Percentiles rank a stretch among this genome's conserved stretches.
Evolutionary conservation across 2,888 invertebrate genomes (phyloP).

Genomic region (Luperina nickerlii): DNA sequence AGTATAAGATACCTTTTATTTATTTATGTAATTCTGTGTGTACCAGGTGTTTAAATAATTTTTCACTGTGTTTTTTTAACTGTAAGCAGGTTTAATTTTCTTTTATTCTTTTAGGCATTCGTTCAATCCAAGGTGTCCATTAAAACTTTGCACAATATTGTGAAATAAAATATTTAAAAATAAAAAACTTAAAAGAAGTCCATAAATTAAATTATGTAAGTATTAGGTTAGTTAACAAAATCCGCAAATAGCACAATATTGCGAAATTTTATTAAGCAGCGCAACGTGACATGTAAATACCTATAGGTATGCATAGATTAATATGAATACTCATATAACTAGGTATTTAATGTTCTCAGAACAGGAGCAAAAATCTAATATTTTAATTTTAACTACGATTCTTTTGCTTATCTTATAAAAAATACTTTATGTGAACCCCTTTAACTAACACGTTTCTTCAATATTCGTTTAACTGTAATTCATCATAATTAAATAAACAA

Average conservation of each 20-base stretch:
- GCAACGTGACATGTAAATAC: slow-evolving; percentile 4
- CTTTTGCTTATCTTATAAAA: neutral
- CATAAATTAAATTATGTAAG: neutral
- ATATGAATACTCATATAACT: neutral
- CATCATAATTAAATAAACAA: neutral
- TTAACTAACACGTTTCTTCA: neutral
- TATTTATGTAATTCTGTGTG: neutral
- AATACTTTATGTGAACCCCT: too few species aligned
- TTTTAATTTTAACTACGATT: neutral
- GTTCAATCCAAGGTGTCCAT: neutral
- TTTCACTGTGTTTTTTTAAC: neutral
- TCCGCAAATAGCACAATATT: slow-evolving; percentile 32
- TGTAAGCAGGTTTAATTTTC: neutral
- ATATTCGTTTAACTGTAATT: neutral
- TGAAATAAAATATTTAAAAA: neutral
- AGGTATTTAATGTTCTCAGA: slow-evolving; percentile 11
- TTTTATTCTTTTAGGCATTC: neutral
- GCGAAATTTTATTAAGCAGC: slow-evolving; percentile 14
- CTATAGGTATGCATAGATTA: neutral
- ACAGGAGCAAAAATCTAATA: slow-evolving; percentile 23
- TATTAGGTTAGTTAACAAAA: neutral
- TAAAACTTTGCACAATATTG: neutral
- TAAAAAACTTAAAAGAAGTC: neutral
- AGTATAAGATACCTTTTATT: neutral
- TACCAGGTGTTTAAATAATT: neutral